Conservation (phyloP, 2,797 vertebrate genomes). For the Myripristis jacobus region DNA sequence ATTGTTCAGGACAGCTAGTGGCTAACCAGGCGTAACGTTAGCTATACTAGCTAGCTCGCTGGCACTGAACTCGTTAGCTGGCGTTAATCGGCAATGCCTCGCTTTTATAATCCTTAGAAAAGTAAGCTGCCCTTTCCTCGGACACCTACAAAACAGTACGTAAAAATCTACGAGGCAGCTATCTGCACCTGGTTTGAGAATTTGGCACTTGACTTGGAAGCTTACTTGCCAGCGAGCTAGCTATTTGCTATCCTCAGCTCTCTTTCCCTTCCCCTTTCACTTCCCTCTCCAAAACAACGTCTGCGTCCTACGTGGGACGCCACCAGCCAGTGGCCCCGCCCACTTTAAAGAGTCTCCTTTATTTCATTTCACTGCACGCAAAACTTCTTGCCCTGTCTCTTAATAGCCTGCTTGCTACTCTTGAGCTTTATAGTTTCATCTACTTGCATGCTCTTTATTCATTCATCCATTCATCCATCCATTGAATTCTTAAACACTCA, state of each 20-base stretch:
- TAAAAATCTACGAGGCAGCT: constrained; percentile 3
- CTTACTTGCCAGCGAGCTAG: constrained; percentile 52
- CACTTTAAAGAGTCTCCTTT: neutral
- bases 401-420: no score
- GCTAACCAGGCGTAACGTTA: constrained; percentile 68
- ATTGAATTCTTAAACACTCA: neutral
- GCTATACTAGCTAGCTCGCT: constrained; percentile 42
- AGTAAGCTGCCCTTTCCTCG: neutral
- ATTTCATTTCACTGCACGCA: no score
- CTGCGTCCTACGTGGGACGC: constrained; percentile 66
- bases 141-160: constrained; percentile 3
- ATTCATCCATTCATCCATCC: no score
- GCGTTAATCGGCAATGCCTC: constrained; percentile 32
- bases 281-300: constrained; percentile 77
- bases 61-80: constrained; percentile 39
- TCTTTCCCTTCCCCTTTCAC: constrained; percentile 76
- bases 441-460: no score
- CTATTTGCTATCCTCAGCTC: constrained; percentile 47
- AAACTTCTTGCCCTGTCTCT: no score
- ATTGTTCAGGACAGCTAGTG: constrained; percentile 59
- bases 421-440: no score
- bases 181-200: constrained; percentile 25
- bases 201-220: constrained; percentile 67
- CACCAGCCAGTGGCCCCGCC: neutral
- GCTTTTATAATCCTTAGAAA: constrained; percentile 10